phyloP scores from a whole-genome alignment of 2,888 invertebrate genomes.

The Trichopoda pennipes region DNA sequence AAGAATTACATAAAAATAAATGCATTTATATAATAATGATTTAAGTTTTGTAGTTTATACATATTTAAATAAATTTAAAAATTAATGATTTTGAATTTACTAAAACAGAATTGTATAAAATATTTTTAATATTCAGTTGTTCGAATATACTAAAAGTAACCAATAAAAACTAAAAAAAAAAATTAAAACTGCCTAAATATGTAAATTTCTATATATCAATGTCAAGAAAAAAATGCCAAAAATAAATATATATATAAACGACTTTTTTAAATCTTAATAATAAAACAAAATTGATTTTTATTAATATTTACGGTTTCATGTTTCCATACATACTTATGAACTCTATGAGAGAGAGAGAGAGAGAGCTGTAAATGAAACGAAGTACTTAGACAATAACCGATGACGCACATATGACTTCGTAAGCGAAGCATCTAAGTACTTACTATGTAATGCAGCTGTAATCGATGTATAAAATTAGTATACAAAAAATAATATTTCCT shows the following conservation, averaged over 20 bases:
- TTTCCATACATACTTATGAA: no score
- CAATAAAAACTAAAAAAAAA: conserved; percentile 23
- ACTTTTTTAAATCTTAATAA: conserved; percentile 48
- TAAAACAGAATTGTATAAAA: conserved; percentile 1
- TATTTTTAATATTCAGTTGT: conserved; percentile 40
- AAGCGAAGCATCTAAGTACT: no score
- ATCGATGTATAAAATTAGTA: no score
- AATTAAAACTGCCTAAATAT: conserved; percentile 43
- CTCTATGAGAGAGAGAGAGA: no score
- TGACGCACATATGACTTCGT: no score
- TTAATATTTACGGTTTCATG: neutral
- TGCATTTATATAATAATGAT: conserved; percentile 47
- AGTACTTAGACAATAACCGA: no score
- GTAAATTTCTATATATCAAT: conserved; percentile 56
- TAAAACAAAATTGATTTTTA: conserved; percentile 17
- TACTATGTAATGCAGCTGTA: no score
- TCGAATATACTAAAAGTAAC: conserved; percentile 23
- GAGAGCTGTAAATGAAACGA: no score
- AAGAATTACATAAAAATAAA: conserved; percentile 19
- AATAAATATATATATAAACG: conserved; percentile 49
- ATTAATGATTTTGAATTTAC: conserved; percentile 39
- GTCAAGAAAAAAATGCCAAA: conserved; percentile 56
- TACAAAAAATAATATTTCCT: no score
- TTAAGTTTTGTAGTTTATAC: conserved; percentile 32
- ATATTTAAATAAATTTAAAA: conserved; percentile 24